These are phyloP conservation scores for Eulemur coronatus DNA, from an alignment of 2,797 vertebrate genomes.

Conservation along the genomic window DNA sequence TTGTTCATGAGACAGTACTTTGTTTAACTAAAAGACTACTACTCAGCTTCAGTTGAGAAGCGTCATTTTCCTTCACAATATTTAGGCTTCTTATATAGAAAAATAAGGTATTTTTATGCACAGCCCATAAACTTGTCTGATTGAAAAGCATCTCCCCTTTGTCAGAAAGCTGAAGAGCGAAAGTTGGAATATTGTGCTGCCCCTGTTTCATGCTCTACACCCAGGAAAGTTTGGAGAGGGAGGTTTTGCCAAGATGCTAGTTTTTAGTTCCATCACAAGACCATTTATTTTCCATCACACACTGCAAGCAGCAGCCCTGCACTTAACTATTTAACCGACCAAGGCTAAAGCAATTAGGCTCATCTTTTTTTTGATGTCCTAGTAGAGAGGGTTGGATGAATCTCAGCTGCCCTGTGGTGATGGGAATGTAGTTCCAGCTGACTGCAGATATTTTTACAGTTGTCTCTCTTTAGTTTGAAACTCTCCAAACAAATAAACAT, in stretches of 20 bases:
- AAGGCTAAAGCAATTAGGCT: conserved; percentile 20
- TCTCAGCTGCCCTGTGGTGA: not conserved
- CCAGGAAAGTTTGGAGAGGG: not conserved
- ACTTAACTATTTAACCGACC: conserved; percentile 7
- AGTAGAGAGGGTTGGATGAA: not conserved
- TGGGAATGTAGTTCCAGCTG: conserved; percentile 2
- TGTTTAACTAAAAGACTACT: not conserved
- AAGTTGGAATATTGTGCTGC: too few relatives aligned
- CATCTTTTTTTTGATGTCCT: not conserved
- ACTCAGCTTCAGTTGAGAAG: not conserved
- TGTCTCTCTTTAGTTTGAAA: not conserved
- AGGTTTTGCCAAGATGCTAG: not conserved
- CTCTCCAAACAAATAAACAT: conserved; percentile 51
- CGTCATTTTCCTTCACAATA: not conserved
- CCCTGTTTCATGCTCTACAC: accelerated
- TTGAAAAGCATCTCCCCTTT: not conserved
- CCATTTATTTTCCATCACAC: not conserved
- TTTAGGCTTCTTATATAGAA: not conserved
- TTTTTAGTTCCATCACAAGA: not conserved
- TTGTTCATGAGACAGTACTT: not conserved
- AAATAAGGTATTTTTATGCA: not conserved
- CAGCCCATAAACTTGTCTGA: not conserved
- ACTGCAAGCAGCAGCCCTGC: not conserved
- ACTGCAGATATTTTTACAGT: conserved; percentile 53
- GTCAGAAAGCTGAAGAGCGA: too few relatives aligned